Evolutionary conservation across 2,113 vertebrate species (phyloP).

Genomic region (Sporophila hypoxantha): DNA sequence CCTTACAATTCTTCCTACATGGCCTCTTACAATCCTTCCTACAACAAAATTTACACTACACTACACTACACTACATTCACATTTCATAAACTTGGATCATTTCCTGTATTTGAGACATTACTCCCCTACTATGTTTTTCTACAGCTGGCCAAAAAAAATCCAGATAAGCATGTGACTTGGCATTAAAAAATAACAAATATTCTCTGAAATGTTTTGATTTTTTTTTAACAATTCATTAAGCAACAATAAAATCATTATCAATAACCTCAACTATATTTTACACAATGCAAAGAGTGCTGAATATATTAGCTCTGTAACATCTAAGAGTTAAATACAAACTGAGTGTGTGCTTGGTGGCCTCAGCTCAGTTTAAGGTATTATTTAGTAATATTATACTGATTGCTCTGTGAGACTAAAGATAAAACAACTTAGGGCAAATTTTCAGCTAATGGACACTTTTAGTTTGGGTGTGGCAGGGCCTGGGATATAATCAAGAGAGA

Average conservation of each 20-base stretch:
- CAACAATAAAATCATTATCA: background rate
- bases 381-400: background rate
- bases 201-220: background rate
- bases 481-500: background rate
- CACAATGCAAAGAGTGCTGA: background rate
- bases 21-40: too few species aligned
- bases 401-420: background rate
- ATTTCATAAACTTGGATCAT: background rate
- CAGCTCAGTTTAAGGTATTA: background rate
- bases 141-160: background rate
- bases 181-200: background rate
- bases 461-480: background rate
- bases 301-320: background rate
- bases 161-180: background rate
- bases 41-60: too few species aligned
- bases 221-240: background rate
- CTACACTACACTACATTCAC: background rate
- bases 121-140: background rate
- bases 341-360: background rate
- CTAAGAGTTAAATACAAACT: background rate
- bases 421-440: background rate
- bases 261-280: background rate
- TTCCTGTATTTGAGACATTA: background rate
- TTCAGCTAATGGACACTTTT: background rate
- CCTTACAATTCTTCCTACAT: too few species aligned